Evolutionary conservation across 64 coral and sea anemone genomes (phyloP).

Genomic region (Orbicella faveolata): DNA sequence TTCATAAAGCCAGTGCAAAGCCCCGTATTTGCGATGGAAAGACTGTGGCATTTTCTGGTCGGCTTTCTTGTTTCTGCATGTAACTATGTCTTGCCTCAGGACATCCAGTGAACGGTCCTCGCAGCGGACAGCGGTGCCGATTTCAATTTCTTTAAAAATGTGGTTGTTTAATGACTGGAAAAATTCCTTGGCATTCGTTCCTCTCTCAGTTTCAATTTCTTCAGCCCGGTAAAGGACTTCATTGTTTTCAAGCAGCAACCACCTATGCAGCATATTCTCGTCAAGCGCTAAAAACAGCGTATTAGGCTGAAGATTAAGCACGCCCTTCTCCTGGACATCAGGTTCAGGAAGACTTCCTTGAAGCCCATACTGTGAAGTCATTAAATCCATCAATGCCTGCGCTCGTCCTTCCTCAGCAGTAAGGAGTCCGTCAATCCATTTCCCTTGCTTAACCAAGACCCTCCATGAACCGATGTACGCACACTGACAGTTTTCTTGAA

Average conservation of each 20-base stretch:
- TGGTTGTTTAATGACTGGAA: background rate
- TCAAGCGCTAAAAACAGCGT: background rate
- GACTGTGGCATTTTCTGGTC: background rate
- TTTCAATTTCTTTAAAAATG: background rate
- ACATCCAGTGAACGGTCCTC: slow-evolving; percentile 11
- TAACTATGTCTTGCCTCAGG: background rate
- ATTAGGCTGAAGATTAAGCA: background rate
- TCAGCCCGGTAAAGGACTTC: background rate
- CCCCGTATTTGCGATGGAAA: background rate
- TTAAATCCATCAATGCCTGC: background rate
- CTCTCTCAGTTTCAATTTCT: background rate
- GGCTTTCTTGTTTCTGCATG: background rate
- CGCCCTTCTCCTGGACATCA: background rate
- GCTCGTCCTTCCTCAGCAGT: background rate
- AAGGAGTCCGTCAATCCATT: background rate
- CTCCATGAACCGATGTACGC: background rate
- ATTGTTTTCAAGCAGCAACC: background rate
- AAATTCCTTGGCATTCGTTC: background rate
- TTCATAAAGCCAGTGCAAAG: background rate
- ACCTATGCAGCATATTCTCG: background rate
- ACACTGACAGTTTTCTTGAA: background rate
- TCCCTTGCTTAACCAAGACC: background rate
- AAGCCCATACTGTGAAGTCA: background rate
- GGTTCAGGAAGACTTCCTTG: background rate
- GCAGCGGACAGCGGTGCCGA: background rate